These are phyloP conservation scores for Scaptomyza pallida DNA, from an alignment of 1,140 invertebrate genomes.

Conservation along the genomic window DNA sequence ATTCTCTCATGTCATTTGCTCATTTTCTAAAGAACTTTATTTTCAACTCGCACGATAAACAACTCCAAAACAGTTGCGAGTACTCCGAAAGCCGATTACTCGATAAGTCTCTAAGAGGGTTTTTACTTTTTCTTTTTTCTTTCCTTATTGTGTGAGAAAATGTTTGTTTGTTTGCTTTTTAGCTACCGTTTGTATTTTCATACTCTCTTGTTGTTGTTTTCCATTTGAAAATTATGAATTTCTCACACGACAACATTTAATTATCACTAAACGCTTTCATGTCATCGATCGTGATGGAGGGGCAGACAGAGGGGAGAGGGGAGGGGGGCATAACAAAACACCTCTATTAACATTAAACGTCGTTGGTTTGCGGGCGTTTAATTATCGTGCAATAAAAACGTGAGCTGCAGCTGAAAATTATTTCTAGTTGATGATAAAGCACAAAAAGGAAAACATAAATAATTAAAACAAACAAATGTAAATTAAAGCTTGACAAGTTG, in stretches of 20 bases:
- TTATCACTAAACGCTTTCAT: slow-evolving; percentile 66
- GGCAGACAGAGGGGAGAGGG: no score
- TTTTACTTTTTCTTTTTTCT: not conserved
- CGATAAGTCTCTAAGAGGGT: slow-evolving; percentile 25
- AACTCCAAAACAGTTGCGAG: slow-evolving; percentile 3
- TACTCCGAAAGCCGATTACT: slow-evolving; percentile 30
- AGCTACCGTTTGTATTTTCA: slow-evolving; percentile 26
- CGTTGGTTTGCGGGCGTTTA: slow-evolving; percentile 36
- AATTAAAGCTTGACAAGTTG: slow-evolving; percentile 29
- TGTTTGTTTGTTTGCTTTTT: slow-evolving; percentile 22
- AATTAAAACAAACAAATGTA: not conserved
- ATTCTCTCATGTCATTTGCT: slow-evolving; percentile 45
- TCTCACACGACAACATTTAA: slow-evolving; percentile 72
- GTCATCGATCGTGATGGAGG: slow-evolving; percentile 51
- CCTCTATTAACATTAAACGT: slow-evolving; percentile 57
- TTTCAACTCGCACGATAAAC: slow-evolving; percentile 9
- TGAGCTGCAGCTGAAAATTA: slow-evolving; percentile 59
- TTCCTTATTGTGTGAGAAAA: slow-evolving; percentile 62
- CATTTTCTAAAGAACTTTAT: slow-evolving; percentile 34
- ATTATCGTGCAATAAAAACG: slow-evolving; percentile 77
- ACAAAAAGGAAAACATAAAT: not conserved
- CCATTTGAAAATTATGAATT: slow-evolving; percentile 62
- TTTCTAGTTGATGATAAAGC: slow-evolving; percentile 5
- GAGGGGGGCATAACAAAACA: not conserved
- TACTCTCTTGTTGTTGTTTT: slow-evolving; percentile 20